Evolutionary conservation across 2,113 vertebrate species (phyloP).

Genomic region (Lampris megalopsis): DNA sequence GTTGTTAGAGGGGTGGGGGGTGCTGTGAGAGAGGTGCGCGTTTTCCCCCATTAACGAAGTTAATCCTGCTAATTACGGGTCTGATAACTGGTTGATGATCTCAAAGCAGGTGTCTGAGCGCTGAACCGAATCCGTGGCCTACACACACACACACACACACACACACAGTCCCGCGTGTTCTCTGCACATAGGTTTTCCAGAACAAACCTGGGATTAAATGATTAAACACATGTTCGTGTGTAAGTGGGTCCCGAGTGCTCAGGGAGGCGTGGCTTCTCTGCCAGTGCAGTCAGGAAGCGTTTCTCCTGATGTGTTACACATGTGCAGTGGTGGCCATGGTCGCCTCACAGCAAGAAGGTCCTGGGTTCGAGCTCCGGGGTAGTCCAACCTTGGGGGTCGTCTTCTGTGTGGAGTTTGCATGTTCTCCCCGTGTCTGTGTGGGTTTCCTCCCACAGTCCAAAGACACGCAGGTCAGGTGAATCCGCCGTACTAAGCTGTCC

Average conservation of each 20-base stretch:
- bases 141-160: neutral
- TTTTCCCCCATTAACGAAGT: neutral
- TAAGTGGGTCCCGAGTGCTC: neutral
- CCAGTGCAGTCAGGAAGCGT: neutral
- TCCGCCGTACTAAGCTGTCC: too few species aligned
- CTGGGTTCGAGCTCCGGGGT: too few species aligned
- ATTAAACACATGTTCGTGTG: neutral
- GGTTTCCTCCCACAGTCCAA: too few species aligned
- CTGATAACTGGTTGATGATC: conserved; percentile 19
- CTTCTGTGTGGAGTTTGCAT: too few species aligned
- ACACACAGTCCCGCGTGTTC: neutral
- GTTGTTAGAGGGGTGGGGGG: neutral
- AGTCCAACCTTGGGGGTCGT: too few species aligned
- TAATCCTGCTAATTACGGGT: conserved; percentile 19
- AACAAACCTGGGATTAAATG: neutral
- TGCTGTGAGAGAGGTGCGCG: neutral
- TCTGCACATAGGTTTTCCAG: neutral
- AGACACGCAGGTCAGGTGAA: too few species aligned
- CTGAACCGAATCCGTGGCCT: conserved; percentile 4
- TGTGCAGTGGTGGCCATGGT: too few species aligned
- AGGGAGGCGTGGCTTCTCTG: neutral
- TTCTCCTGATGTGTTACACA: too few species aligned
- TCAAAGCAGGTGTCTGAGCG: conserved; percentile 3
- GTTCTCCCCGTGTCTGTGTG: too few species aligned
- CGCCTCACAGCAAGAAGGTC: too few species aligned